These are phyloP conservation scores for Diachrysia chrysitis DNA, from an alignment of 2,888 invertebrate genomes.

Conservation along the genomic window DNA sequence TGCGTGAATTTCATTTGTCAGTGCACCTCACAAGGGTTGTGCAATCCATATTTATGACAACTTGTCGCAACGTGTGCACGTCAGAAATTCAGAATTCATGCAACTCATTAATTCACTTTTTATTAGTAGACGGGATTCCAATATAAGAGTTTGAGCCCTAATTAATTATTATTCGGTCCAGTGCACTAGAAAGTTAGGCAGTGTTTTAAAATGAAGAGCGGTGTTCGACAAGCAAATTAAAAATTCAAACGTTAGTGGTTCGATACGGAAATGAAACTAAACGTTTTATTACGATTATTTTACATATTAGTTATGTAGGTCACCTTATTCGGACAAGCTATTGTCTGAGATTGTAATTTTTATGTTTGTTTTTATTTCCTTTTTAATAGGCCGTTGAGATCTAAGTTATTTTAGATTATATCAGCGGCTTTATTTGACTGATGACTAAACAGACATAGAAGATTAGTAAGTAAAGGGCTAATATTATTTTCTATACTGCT, in stretches of 20 bases:
- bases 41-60: background rate
- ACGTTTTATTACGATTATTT: background rate
- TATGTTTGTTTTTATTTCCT: too few relatives aligned
- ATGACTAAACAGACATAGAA: too few relatives aligned
- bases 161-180: background rate
- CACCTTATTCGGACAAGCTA: background rate
- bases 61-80: background rate
- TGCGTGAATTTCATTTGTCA: conserved; percentile 2
- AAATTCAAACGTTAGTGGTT: background rate
- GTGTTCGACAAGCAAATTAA: background rate
- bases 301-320: background rate
- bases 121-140: background rate
- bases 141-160: background rate
- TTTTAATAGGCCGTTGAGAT: too few relatives aligned
- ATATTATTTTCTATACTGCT: too few relatives aligned
- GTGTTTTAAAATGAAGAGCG: background rate
- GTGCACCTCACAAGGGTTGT: background rate
- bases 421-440: too few relatives aligned
- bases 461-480: too few relatives aligned
- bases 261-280: background rate
- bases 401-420: too few relatives aligned
- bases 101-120: background rate
- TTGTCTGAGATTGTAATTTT: too few relatives aligned
- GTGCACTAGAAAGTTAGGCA: background rate
- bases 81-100: background rate